phyloP scores from a whole-genome alignment of 2,797 vertebrate genomes.

The Anisognathus igniventris region DNA sequence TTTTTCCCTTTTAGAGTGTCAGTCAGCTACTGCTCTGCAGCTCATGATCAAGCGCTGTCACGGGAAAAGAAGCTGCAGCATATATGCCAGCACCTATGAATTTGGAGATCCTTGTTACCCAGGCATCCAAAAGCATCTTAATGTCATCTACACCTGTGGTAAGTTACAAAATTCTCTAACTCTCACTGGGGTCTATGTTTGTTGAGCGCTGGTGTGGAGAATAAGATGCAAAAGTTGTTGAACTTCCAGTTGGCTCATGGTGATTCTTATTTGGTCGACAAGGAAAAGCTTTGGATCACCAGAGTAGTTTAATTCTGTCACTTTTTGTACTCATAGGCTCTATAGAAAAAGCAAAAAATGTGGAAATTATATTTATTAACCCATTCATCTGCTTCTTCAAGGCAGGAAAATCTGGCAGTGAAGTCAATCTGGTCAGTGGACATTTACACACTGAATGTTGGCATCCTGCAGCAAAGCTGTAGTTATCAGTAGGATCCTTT shows the following conservation, averaged over 20 bases:
- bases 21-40: slow-evolving; percentile 80
- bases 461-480: neutral
- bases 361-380: neutral
- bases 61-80: slow-evolving; percentile 82
- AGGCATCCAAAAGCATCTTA: slow-evolving; percentile 88
- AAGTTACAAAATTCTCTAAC: slow-evolving; percentile 51
- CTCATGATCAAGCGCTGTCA: slow-evolving; percentile 84
- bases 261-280: neutral
- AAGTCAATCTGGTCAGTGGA: neutral
- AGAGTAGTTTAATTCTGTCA: neutral
- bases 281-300: neutral
- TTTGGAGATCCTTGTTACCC: slow-evolving; percentile 90
- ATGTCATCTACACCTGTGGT: slow-evolving; percentile 91
- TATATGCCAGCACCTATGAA: slow-evolving; percentile 83
- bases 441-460: neutral
- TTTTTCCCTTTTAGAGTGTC: slow-evolving; percentile 78
- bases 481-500: neutral
- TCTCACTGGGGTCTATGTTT: neutral
- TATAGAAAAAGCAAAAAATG: neutral
- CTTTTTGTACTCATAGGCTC: neutral
- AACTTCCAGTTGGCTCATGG: neutral
- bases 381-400: neutral
- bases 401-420: neutral
- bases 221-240: neutral
- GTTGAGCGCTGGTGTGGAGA: neutral